Percentiles rank a stretch among this genome's conserved stretches.
Conservation (phyloP, 2,113 vertebrate species). For the Chlamydotis undulata region DNA sequence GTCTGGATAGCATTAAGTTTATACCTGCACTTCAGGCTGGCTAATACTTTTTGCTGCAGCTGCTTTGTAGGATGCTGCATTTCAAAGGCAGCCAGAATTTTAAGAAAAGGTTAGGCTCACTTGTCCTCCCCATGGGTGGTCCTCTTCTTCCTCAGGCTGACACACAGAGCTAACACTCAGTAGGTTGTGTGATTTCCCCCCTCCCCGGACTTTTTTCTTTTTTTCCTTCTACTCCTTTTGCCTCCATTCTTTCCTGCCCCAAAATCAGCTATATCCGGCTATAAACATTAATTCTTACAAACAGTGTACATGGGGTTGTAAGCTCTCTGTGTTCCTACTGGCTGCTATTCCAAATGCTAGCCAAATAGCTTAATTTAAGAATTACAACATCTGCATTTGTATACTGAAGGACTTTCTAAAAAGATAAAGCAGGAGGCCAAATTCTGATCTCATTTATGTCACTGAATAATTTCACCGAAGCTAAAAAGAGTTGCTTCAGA, state of each 20-base stretch:
- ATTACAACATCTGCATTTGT: slow-evolving; percentile 65
- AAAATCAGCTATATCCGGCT: slow-evolving; percentile 36
- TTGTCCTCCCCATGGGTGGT: slow-evolving; percentile 39
- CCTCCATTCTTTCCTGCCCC: not conserved
- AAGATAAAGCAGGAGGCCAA: slow-evolving; percentile 34
- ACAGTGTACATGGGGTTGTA: not conserved
- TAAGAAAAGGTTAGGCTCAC: not conserved
- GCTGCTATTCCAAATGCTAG: not conserved
- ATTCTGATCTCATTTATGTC: slow-evolving; percentile 32
- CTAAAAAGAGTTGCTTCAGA: not conserved
- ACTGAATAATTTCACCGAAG: not conserved
- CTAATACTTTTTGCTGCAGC: not conserved
- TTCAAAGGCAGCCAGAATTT: slow-evolving; percentile 24
- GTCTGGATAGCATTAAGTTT: not conserved
- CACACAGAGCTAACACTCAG: slow-evolving; percentile 9
- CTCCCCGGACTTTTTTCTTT: not conserved
- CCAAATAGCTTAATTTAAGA: slow-evolving; percentile 47
- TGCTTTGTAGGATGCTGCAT: not conserved
- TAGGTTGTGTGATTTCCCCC: not conserved
- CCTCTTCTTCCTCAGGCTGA: slow-evolving; percentile 16
- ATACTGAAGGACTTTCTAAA: slow-evolving; percentile 34
- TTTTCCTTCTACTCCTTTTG: not conserved
- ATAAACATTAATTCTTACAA: slow-evolving; percentile 15
- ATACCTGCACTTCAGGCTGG: not conserved
- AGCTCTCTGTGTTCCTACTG: not conserved